phyloP scores from a whole-genome alignment of 2,888 invertebrate genomes.

The Stictocephala bisonia region DNA sequence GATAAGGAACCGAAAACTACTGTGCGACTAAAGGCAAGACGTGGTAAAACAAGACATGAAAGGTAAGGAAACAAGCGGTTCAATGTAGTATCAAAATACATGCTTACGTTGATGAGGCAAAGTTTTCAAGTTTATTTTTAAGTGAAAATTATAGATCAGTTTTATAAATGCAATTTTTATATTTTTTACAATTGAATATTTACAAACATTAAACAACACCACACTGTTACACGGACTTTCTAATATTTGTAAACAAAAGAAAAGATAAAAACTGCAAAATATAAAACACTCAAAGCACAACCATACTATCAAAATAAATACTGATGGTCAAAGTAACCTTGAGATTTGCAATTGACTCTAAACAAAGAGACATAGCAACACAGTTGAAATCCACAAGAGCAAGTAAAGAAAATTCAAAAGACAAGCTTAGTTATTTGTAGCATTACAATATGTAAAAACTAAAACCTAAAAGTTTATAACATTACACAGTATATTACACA shows the following conservation, averaged over 20 bases:
- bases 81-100: not conserved
- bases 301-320: not conserved
- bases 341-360: too few species aligned
- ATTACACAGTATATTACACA: slow-evolving; percentile 5
- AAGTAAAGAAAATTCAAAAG: not conserved
- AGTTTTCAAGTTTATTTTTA: too few species aligned
- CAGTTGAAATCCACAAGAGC: too few species aligned
- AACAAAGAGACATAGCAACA: too few species aligned
- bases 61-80: not conserved
- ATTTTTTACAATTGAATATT: slow-evolving; percentile 23
- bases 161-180: slow-evolving; percentile 20
- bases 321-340: not conserved
- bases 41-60: not conserved
- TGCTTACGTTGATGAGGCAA: not conserved
- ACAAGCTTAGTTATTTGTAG: slow-evolving; percentile 5
- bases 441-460: not conserved
- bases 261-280: slow-evolving; percentile 7
- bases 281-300: slow-evolving; percentile 11
- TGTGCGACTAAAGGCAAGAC: not conserved
- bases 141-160: not conserved
- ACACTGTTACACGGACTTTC: slow-evolving; percentile 27
- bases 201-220: slow-evolving; percentile 27
- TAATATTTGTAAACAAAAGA: not conserved
- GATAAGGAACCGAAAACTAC: not conserved
- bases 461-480: slow-evolving; percentile 17